phyloP scores from a whole-genome alignment of 2,888 invertebrate genomes.

The Boloria euphrosyne region DNA sequence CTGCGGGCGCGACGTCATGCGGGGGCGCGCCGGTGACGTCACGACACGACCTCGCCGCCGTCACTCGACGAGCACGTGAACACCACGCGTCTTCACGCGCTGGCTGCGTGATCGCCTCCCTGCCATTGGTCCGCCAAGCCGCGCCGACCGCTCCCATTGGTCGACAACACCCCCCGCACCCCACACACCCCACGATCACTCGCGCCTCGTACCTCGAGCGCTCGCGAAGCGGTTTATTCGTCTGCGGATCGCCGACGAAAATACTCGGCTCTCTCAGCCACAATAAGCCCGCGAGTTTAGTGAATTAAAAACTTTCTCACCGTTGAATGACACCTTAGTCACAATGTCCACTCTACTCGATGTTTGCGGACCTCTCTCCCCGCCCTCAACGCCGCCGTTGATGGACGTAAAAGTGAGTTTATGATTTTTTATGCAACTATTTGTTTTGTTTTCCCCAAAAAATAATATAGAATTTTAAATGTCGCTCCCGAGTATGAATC shows the following conservation, averaged over 20 bases:
- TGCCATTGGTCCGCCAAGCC: conserved; percentile 85
- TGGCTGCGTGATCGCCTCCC: conserved; percentile 85
- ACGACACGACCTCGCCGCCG: conserved; percentile 79
- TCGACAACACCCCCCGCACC: conserved; percentile 77
- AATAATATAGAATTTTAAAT: conserved; percentile 38
- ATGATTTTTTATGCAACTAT: conserved; percentile 38
- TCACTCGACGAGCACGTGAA: conserved; percentile 93
- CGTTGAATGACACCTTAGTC: conserved; percentile 64
- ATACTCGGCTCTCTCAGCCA: conserved; percentile 70
- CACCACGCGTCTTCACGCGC: conserved; percentile 89
- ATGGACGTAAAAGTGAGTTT: conserved; percentile 80
- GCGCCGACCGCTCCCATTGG: conserved; percentile 88
- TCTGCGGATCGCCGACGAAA: conserved; percentile 70
- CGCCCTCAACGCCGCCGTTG: conserved; percentile 88
- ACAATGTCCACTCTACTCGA: conserved; percentile 74
- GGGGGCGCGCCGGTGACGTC: conserved; percentile 84
- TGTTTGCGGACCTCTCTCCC: conserved; percentile 84
- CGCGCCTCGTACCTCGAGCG: conserved; percentile 76
- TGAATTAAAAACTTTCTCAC: conserved; percentile 73
- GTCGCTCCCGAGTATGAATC: conserved; percentile 37
- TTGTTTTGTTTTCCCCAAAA: conserved; percentile 25
- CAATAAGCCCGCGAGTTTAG: conserved; percentile 67
- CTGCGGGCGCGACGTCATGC: conserved; percentile 73
- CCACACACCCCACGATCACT: conserved; percentile 71
- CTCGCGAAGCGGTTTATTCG: conserved; percentile 77